Evolutionary conservation across 1,140 invertebrate species (phyloP), one percentile per base, ranked within the genome.

Genomic region (Ditylenchus dipsaci): DNA sequence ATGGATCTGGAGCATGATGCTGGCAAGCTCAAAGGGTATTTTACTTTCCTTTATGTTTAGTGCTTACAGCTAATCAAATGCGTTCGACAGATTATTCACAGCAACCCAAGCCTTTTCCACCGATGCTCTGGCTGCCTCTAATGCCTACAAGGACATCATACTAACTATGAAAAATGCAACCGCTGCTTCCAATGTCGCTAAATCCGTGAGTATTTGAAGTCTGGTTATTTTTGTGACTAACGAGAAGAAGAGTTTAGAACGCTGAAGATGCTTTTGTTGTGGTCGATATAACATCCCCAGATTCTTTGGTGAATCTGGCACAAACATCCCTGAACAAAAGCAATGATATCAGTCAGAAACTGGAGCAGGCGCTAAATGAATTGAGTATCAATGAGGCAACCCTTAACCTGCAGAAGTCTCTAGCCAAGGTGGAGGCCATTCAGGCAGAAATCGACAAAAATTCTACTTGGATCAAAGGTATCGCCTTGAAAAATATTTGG

Each of bases 141-240:
- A 74, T 61, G 80, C 81, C 13, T 83, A 81, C 60, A 63, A 72
- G 19, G 79, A 77, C 7, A 81, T 81, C 42, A 65, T 76, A 13
- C 68, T 62, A 29, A 75, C 79, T 17, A 43, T 81, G 38, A 65
- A 69, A 9, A 78, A 82, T 63, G 78, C 79, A 1, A 78, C 65
- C n/a, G 65, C 23, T 27, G 78, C 70, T 13, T 66, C 78, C 23
- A 49, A 65, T 17, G 58, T 66, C 19, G 78, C 77, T 1, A 74
- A 60, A 65, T 38, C 49, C n/a, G 59, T 61, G 23, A 53, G 3
- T 53, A 53, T 53, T 53, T 53, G 43, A 45, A 45, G 11, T 19
- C n/a, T 7, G 8, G 3, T 53, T 53, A 53, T 19, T 7, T 3
- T 1, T 53, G 3, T 53, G 49, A 5, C 11, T 53, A 3, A 26